These are phyloP conservation scores for Esperia sulphurella DNA, from an alignment of 2,888 invertebrate species.

Conservation along the genomic window DNA sequence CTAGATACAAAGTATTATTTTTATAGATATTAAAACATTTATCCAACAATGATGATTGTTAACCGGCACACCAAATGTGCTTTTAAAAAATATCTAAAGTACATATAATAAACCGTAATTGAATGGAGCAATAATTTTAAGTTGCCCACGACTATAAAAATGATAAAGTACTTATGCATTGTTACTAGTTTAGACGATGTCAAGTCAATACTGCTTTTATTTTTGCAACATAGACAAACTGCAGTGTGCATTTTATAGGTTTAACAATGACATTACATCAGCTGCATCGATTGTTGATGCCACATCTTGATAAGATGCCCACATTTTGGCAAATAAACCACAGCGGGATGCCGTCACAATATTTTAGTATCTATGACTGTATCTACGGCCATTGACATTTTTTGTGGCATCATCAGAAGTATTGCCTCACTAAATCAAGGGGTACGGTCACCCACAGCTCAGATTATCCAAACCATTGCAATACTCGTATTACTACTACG, in stretches of 20 bases:
- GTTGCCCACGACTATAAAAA: slow-evolving; percentile 35
- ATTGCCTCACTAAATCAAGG: slow-evolving; percentile 14
- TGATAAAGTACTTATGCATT: slow-evolving; percentile 26
- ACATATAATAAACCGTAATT: slow-evolving; percentile 13
- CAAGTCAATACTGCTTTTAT: slow-evolving; percentile 14
- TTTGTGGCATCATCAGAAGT: slow-evolving; percentile 1
- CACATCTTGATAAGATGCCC: slow-evolving; percentile 71
- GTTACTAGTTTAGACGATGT: slow-evolving; percentile 15
- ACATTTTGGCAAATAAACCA: slow-evolving; percentile 75
- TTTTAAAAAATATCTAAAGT: not conserved
- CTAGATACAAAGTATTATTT: not conserved
- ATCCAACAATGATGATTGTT: too few relatives aligned
- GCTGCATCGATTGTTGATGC: slow-evolving; percentile 54
- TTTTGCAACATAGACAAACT: slow-evolving; percentile 26
- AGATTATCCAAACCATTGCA: too few relatives aligned
- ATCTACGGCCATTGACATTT: slow-evolving; percentile 47
- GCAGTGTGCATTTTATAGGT: slow-evolving; percentile 50
- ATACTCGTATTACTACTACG: too few relatives aligned
- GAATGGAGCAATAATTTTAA: slow-evolving; percentile 28
- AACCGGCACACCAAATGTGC: too few relatives aligned
- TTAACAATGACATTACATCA: slow-evolving; percentile 53
- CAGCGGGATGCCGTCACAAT: slow-evolving; percentile 76
- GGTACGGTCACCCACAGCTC: slow-evolving; percentile 2
- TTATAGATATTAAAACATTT: too few relatives aligned
- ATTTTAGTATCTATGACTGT: slow-evolving; percentile 69